Conservation (phyloP, 2,797 vertebrate species). For the Threskiornis aethiopicus region DNA sequence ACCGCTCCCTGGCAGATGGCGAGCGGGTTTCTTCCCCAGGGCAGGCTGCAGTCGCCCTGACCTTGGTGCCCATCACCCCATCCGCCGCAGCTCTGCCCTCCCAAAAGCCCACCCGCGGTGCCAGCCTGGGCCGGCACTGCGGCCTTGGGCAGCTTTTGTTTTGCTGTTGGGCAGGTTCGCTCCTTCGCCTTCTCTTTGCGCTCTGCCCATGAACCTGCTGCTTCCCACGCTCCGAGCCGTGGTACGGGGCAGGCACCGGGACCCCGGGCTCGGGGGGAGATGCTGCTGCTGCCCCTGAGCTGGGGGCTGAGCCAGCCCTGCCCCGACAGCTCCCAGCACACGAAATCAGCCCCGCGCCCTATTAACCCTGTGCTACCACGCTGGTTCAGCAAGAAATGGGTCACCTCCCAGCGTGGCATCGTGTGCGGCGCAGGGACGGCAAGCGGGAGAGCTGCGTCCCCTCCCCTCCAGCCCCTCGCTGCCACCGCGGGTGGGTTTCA, state of each 20-base stretch:
- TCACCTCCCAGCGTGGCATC: neutral
- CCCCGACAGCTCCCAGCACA: neutral
- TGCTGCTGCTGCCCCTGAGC: neutral
- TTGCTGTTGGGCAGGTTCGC: neutral
- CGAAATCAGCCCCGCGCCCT: rapidly evolving
- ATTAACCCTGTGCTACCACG: neutral
- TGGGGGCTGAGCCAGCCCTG: neutral
- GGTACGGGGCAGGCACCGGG: rapidly evolving
- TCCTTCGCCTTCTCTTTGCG: rapidly evolving
- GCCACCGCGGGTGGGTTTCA: rapidly evolving
- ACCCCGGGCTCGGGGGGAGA: neutral
- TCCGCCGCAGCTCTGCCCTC: neutral
- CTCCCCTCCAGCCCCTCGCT: neutral
- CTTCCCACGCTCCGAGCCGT: neutral
- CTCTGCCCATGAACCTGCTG: neutral
- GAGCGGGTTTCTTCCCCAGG: too few relatives aligned
- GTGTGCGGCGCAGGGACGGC: neutral
- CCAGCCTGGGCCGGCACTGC: rapidly evolving
- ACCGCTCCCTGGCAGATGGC: neutral
- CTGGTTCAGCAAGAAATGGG: neutral
- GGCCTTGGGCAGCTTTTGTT: neutral
- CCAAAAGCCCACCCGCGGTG: rapidly evolving
- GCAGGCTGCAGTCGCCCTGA: neutral
- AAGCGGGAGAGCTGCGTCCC: neutral
- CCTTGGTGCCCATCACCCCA: neutral